A percentile compares a stretch with the other conserved stretches of the same genome.
Conservation (phyloP, 2,888 invertebrate genomes). For the Cerceris rybyensis region DNA sequence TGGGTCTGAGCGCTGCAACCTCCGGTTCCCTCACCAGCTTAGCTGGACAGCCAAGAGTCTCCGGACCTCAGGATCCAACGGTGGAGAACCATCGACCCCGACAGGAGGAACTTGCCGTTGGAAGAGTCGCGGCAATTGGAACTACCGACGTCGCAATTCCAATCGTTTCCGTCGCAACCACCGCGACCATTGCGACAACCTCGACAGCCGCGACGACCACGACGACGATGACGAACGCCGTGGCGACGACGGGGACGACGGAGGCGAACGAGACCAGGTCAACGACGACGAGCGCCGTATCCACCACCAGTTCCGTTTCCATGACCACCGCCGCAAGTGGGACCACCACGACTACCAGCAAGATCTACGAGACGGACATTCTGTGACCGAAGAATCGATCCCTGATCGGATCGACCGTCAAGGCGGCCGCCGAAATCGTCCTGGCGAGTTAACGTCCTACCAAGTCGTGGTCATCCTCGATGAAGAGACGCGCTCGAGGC, state of each 20-base stretch:
- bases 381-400: constrained; percentile 87
- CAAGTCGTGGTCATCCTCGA: background rate
- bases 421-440: constrained; percentile 43
- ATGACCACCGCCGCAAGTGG: constrained; percentile 65
- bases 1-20: constrained; percentile 84
- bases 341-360: constrained; percentile 86
- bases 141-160: constrained; percentile 48
- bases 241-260: constrained; percentile 5
- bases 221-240: constrained; percentile 4
- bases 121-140: constrained; percentile 41
- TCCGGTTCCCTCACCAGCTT: constrained; percentile 87
- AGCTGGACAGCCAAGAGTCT: constrained; percentile 76
- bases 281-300: background rate
- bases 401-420: constrained; percentile 46
- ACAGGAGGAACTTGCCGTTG: constrained; percentile 18
- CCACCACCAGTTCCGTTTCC: constrained; percentile 52
- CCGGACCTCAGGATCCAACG: constrained; percentile 55
- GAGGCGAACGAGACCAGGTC: constrained; percentile 12
- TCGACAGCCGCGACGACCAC: background rate
- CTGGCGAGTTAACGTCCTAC: constrained; percentile 67
- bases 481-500: too few species aligned
- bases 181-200: background rate
- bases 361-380: constrained; percentile 96
- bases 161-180: background rate
- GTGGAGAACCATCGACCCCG: constrained; percentile 20